Evolutionary conservation across 2,797 vertebrate species (phyloP).

Genomic region (Phyllotis vaccarum): DNA sequence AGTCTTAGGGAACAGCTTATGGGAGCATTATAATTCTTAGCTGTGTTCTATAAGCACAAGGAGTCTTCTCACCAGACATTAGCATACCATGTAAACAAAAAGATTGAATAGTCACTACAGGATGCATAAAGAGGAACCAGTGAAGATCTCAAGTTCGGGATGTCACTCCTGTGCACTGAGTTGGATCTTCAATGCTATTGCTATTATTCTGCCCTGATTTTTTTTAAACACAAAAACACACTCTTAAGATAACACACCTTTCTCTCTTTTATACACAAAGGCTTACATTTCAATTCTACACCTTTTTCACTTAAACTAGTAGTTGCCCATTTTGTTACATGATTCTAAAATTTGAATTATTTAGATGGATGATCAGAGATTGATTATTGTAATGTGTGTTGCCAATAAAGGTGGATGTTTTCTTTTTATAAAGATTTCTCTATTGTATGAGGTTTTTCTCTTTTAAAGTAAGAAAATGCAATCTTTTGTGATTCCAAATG

Average conservation of each 20-base stretch:
- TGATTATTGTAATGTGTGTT: constrained; percentile 6
- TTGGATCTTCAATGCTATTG: neutral
- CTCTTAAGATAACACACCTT: neutral
- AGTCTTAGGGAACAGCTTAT: constrained; percentile 47
- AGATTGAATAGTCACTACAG: neutral
- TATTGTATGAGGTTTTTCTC: neutral
- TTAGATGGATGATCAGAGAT: constrained; percentile 11
- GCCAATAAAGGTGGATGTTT: constrained; percentile 19
- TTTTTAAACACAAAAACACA: constrained; percentile 20
- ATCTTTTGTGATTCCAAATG: neutral
- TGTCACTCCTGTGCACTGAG: neutral
- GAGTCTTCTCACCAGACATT: constrained; percentile 24
- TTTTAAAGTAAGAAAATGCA: constrained; percentile 1
- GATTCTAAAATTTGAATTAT: constrained; percentile 27
- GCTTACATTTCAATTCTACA: constrained; percentile 34
- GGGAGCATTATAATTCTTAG: constrained; percentile 28
- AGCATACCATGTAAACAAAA: neutral
- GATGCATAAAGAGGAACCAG: neutral
- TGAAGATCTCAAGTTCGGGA: neutral
- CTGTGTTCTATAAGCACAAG: neutral
- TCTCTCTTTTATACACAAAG: neutral
- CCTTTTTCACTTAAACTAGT: constrained; percentile 24
- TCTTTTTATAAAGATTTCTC: neutral
- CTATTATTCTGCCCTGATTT: neutral
- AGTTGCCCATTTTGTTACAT: neutral